These are phyloP conservation scores for Rhea americana DNA, from an alignment of 2,113 vertebrate genomes.

Conservation along the genomic window DNA sequence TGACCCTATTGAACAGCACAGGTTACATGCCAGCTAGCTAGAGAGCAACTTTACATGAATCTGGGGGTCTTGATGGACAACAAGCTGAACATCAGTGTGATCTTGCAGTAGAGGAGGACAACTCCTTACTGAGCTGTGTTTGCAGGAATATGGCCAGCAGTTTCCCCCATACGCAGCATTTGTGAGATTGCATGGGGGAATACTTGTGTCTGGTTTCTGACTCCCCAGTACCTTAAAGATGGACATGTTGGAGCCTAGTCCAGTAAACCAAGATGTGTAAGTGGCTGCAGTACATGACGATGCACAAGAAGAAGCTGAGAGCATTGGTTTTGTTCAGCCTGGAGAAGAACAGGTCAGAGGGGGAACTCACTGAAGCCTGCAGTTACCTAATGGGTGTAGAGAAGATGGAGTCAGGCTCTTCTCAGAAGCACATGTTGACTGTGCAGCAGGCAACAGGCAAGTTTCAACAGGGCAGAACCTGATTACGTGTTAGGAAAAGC, in stretches of 20 bases:
- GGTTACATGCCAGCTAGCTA: neutral
- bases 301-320: neutral
- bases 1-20: neutral
- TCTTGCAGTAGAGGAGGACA: neutral
- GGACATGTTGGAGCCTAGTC: neutral
- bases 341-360: neutral
- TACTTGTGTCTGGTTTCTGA: neutral
- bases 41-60: neutral
- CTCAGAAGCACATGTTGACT: neutral
- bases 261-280: neutral
- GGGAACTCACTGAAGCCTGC: neutral
- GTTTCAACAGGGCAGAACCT: constrained; percentile 27
- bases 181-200: accelerated
- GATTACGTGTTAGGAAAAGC: neutral
- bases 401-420: neutral
- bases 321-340: neutral
- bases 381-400: neutral
- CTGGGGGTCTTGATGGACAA: neutral
- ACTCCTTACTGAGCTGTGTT: neutral
- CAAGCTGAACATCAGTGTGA: neutral
- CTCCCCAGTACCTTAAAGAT: neutral
- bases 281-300: neutral
- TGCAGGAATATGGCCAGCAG: neutral
- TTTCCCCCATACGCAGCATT: neutral
- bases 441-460: constrained; percentile 11